Evolutionary conservation across 35 echinoderm and acorn worm species (phyloP).

Genomic region (Chiridota heheva): DNA sequence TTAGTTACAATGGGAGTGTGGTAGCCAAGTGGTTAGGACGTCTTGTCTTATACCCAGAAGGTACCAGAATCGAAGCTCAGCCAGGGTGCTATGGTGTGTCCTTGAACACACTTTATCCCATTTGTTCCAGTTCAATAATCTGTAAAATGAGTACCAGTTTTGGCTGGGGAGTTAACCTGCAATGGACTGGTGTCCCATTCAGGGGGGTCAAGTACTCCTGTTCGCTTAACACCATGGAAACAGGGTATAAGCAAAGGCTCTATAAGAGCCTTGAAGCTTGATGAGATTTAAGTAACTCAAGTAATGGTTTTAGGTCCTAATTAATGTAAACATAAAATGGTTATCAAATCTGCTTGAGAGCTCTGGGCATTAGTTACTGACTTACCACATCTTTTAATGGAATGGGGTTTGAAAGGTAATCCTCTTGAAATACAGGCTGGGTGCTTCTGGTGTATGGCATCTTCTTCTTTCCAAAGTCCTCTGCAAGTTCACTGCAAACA

Average conservation of each 20-base stretch:
- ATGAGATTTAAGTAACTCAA: background rate
- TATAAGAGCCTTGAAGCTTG: background rate
- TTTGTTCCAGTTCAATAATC: too few species aligned
- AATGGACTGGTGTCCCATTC: too few species aligned
- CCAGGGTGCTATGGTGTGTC: too few species aligned
- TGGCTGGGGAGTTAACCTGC: too few species aligned
- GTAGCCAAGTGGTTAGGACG: too few species aligned
- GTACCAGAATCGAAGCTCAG: too few species aligned
- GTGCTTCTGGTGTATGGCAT: constrained; percentile 84
- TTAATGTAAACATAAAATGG: background rate
- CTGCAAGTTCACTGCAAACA: constrained; percentile 58
- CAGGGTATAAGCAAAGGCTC: background rate
- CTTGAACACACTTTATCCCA: too few species aligned
- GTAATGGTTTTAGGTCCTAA: background rate
- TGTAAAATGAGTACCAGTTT: too few species aligned
- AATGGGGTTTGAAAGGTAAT: constrained; percentile 55
- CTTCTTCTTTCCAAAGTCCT: constrained; percentile 79
- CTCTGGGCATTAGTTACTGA: background rate
- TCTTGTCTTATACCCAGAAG: too few species aligned
- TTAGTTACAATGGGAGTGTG: too few species aligned
- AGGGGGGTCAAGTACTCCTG: background rate
- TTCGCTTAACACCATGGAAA: background rate
- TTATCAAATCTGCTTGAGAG: background rate
- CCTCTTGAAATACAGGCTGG: constrained; percentile 71
- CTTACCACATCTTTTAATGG: constrained; percentile 53